Conservation (phyloP, 1,140 invertebrate species). For the Drosophila tani region DNA sequence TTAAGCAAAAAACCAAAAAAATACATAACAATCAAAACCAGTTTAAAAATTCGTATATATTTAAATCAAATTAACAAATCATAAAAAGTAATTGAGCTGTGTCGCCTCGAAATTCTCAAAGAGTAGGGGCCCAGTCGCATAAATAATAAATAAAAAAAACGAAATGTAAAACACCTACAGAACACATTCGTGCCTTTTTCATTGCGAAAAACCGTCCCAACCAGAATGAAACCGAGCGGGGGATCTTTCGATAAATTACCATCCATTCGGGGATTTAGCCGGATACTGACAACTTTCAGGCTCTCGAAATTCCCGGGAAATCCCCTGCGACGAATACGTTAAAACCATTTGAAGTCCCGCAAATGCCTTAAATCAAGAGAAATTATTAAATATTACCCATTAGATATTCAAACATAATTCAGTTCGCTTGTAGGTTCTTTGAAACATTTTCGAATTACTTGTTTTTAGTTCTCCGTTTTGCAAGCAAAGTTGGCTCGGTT, state of each 20-base stretch:
- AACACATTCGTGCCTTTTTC: constrained; percentile 81
- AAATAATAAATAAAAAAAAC: constrained; percentile 26
- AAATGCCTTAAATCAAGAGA: constrained; percentile 71
- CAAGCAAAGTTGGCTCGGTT: constrained; percentile 47
- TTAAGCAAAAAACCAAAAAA: constrained; percentile 21
- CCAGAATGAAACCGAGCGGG: constrained; percentile 24
- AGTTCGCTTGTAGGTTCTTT: constrained; percentile 66
- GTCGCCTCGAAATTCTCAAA: constrained; percentile 61
- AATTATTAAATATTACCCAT: constrained; percentile 68
- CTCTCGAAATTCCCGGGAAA: not conserved
- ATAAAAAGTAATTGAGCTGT: constrained; percentile 48
- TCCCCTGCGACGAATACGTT: constrained; percentile 56
- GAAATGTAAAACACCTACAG: constrained; percentile 53
- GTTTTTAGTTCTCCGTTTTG: constrained; percentile 32
- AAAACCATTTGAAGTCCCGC: constrained; percentile 59
- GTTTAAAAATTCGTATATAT: constrained; percentile 61
- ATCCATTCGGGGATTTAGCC: constrained; percentile 2
- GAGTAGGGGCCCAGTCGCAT: constrained; percentile 56
- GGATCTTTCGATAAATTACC: constrained; percentile 7
- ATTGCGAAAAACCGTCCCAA: constrained; percentile 81
- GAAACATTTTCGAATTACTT: constrained; percentile 42
- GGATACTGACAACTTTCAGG: not conserved
- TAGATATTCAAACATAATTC: constrained; percentile 51
- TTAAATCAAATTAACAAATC: constrained; percentile 54
- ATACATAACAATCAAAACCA: constrained; percentile 46